A percentile compares a stretch with the other conserved stretches of the same genome.
Evolutionary conservation across 2,113 vertebrate species (phyloP).

Genomic region (Etheostoma cragini): DNA sequence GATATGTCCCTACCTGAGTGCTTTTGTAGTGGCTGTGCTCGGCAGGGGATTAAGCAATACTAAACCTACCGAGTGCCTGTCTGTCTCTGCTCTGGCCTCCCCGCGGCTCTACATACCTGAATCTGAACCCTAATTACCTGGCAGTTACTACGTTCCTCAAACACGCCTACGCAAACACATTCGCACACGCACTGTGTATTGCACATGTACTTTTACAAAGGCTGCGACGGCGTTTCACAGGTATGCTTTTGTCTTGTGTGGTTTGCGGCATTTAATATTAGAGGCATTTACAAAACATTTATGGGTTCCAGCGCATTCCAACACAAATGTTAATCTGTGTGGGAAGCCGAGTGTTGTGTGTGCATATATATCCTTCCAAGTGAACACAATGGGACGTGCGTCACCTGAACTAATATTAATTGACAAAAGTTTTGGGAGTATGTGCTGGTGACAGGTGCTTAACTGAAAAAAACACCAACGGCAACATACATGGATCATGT

Average conservation of each 20-base stretch:
- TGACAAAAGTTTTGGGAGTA: conserved; percentile 3
- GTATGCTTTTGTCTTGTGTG: conserved; percentile 45
- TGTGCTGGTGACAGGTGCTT: neutral
- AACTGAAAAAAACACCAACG: neutral
- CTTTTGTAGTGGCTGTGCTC: conserved; percentile 72
- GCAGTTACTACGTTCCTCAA: conserved; percentile 73
- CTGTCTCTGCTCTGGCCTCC: conserved; percentile 54
- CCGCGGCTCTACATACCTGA: conserved; percentile 74
- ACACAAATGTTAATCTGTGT: conserved; percentile 7
- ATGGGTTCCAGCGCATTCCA: conserved; percentile 32
- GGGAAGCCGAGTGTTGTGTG: neutral
- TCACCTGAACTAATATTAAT: conserved; percentile 18
- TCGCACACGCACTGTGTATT: neutral
- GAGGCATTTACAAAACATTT: conserved; percentile 47
- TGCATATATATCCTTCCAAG: neutral
- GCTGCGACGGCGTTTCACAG: conserved; percentile 12
- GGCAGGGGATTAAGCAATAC: conserved; percentile 67
- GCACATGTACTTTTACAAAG: conserved; percentile 29
- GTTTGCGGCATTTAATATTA: conserved; percentile 45
- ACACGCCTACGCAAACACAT: conserved; percentile 59
- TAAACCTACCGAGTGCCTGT: conserved; percentile 62
- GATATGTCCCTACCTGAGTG: conserved; percentile 74
- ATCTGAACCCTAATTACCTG: conserved; percentile 74
- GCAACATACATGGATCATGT: neutral
- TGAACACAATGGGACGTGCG: neutral